Evolutionary conservation across 2,888 invertebrate species (phyloP), one percentile per base, ranked within the genome.

Genomic region (Pseudococcus longispinus): DNA sequence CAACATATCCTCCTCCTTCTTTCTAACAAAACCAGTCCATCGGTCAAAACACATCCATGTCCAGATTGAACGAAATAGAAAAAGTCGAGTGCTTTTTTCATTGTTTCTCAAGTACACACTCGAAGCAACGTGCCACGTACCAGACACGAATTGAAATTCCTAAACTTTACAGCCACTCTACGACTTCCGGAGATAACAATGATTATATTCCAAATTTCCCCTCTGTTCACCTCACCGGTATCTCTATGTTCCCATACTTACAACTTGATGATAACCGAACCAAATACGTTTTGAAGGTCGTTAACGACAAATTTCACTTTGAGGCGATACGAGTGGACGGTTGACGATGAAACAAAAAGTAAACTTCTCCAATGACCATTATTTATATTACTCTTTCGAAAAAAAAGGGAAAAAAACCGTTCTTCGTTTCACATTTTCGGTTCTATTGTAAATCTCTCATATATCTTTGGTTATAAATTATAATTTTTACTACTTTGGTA

Each of bases 261-360:
- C 9, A 11, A 5, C 2, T 23, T 23, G 2, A 60, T 42, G 77
- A 80, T 80, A 80, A 42, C 42, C 20, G 29, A 80, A 80, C 32
- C 20, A 80, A 80, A 80, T 29, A 80, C 74, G 18, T 13, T 42
- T 20, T 29, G 77, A 80, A 80, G 77, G 77, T 80, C 77, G 77
- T 80, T 20, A 20, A 20, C 18, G 77, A 80, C 77, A 80, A 80
- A 80, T 80, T 80, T 80, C 77, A 42, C 77, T 42, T 42, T 9
- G 13, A 55, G 55, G 55, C 23, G 29, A 80, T 37, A 29, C 26
- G 18, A n/a, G 32, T 32, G 15, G 20, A 60, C 23, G 15, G 20
- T 60, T 60, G 60, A 60, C 60, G 8, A 15, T 11, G 15, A 60
- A 60, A 60, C 60, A 60, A 60, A 60, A 60, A 23, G 9, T 8